Evolutionary conservation across 2,888 invertebrate genomes (phyloP).

Genomic region (Drosophila sordidula): DNA sequence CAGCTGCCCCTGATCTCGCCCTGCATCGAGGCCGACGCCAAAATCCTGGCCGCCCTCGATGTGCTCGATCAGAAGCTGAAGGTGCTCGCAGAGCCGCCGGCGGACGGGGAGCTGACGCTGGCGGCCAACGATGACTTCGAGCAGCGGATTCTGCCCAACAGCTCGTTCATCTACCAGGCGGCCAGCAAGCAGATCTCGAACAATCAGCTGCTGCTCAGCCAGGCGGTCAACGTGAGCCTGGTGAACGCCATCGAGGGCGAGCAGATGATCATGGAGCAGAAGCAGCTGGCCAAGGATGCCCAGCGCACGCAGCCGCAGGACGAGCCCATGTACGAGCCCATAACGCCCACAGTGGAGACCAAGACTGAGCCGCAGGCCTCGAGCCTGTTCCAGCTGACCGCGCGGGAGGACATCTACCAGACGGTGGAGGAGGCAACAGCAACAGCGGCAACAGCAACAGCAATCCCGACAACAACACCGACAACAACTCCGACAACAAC

Average conservation of each 20-base stretch:
- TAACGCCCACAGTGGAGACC: conserved; percentile 51
- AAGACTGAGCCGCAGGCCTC: conserved; percentile 76
- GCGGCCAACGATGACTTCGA: conserved; percentile 76
- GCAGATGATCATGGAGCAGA: conserved; percentile 74
- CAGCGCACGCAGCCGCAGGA: background rate
- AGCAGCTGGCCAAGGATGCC: conserved; percentile 42
- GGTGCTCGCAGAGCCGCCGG: conserved; percentile 49
- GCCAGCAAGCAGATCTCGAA: conserved; percentile 82
- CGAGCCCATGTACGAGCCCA: conserved; percentile 79
- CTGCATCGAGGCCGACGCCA: conserved; percentile 76
- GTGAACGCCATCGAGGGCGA: conserved; percentile 83
- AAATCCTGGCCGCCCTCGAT: conserved; percentile 82
- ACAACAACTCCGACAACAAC: conserved; percentile 2
- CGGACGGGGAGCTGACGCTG: conserved; percentile 46
- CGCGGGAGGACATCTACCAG: conserved; percentile 82
- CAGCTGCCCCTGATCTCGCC: conserved; percentile 38
- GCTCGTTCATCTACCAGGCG: conserved; percentile 88
- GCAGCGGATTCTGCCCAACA: conserved; percentile 87
- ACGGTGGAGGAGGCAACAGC: conserved; percentile 78
- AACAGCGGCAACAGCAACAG: conserved; percentile 13
- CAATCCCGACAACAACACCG: conserved; percentile 28
- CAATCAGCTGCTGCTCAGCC: conserved; percentile 70
- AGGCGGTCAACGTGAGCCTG: conserved; percentile 83
- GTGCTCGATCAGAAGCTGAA: conserved; percentile 82
- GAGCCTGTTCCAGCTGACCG: conserved; percentile 58